Base-by-base conservation (phyloP, 2,797 vertebrate genomes). In the Sphaeramia orbicularis region DNA sequence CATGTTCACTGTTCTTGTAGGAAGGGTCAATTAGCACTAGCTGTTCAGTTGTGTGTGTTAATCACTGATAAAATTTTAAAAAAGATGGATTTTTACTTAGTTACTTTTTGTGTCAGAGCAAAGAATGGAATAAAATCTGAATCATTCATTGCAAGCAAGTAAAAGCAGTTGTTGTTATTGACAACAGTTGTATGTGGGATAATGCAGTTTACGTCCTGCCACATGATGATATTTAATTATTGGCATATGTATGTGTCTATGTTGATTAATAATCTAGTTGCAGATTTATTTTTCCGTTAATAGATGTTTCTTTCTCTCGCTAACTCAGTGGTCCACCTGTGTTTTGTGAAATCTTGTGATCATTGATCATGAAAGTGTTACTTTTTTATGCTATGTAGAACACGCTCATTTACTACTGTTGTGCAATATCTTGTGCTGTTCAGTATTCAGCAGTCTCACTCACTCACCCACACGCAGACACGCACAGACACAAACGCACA, bases 381-480 rank as follows among this genome's bases (percentile, higher is more conserved):
- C 18, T 8, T 60, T 56, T 59, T 74, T 59, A 53, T 68, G 38
- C 60, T 19, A n/a, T 27, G 24, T 27, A 27, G 24, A 27, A 27
- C 48, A 48, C 30, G 51, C 61, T 59, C 51, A 38, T 65, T 67
- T 48, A 58, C 52, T 41, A 60, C 64, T 47, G 11, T 27, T 71
- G 14, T 68, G 51, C 36, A 54, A 32, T 53, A 71, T 78, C 74
- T 81, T 86, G 44, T 56, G 49, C 78, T 64, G 58, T 86, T 83
- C 70, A 80, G 69, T 68, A 76, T 85, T 84, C 75, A 81, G 57
- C 36, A 36, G 57, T 64, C 43, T 61, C 58, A 51, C 38, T 68
- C 76, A 73, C 82, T 60, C 86, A 84, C 88, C 74, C 51, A 21
- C 80, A 80, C 68, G 68, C 64, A 64, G n/a, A 14, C 36, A 58